Evolutionary conservation across 2,113 vertebrate species (phyloP), one percentile per base, ranked within the genome.

Genomic region (Vicugna pacos): DNA sequence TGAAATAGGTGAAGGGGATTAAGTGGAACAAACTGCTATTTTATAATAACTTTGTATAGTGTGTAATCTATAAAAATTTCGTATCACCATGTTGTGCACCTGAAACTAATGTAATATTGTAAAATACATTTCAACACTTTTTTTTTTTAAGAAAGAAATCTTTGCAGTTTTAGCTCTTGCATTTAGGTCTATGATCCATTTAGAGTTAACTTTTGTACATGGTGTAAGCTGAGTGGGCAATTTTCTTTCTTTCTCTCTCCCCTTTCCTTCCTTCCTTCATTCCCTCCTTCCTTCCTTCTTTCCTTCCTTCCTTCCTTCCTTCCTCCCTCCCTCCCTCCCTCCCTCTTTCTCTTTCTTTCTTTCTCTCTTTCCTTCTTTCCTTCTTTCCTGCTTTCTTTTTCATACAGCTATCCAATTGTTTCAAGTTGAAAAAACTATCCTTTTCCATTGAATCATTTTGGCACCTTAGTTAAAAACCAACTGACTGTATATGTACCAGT

Each of bases 121-220:
- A n/a, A 54, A 14, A 65, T 65, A 65, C 17, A 22, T 32, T 77
- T 54, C 50, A 54, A 54, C n/a, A n/a, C 22, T 8, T 52, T 77
- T 72, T 77, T 72, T 72, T 26, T 65, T 24, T 0, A 15, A 48
- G 42, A 83, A 76, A 77, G 32, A 54, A 86, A 70, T 30, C 24
- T 86, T 86, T 70, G 24, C 50, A 85, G 22, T 52, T 69, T 85
- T 65, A 54, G 48, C 24, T 70, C 50, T 70, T 70, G 54, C 83
- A 56, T 70, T 54, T 86, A 52, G n/a, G 50, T 20, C 83, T 54
- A 3, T 85, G 56, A 62, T 60, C 86, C 70, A 88, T 88, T 48
- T 88, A 0, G 8, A n/a, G 86, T 48, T 89, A 75, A 56, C 50
- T 70, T 86, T 70, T 86, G 65, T 54, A 58, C 35, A 30, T 86